Percentiles rank a stretch among this genome's conserved stretches.
These are phyloP conservation scores for Phalacrocorax brasilianus DNA, from an alignment of 2,113 vertebrate genomes.

Conservation along the genomic window DNA sequence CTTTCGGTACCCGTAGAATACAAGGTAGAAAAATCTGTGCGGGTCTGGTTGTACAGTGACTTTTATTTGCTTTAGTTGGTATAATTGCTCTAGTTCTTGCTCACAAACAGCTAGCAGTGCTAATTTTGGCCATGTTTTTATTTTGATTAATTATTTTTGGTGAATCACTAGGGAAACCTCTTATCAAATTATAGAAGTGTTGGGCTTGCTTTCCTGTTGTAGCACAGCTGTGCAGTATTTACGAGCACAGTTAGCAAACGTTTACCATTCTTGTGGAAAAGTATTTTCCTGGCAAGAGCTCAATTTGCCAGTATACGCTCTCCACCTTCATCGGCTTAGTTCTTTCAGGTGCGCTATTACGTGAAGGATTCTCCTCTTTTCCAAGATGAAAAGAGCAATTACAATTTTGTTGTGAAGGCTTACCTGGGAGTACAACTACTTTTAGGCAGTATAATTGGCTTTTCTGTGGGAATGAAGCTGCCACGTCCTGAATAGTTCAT, in stretches of 20 bases:
- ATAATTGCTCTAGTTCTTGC: not conserved
- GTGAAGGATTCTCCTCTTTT: not conserved
- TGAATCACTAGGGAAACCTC: slow-evolving; percentile 15
- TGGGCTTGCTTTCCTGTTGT: not conserved
- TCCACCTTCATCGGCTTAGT: not conserved
- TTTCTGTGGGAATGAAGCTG: slow-evolving; percentile 32
- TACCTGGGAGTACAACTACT: not conserved
- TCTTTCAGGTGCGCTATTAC: not conserved
- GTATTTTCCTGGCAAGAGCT: not conserved
- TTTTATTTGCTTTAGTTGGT: not conserved
- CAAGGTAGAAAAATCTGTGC: not conserved
- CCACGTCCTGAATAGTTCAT: slow-evolving; percentile 9
- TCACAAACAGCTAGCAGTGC: not conserved
- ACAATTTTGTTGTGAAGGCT: not conserved
- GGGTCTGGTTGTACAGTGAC: not conserved
- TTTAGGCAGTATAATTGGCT: not conserved
- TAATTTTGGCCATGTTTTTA: slow-evolving; percentile 28
- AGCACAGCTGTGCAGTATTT: not conserved
- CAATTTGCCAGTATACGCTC: not conserved
- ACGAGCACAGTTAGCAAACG: not conserved
- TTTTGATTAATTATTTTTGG: slow-evolving; percentile 42
- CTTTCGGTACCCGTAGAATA: not conserved
- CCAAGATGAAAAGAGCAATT: not conserved
- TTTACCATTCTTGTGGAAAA: not conserved
- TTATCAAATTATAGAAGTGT: slow-evolving; percentile 26